Conservation (phyloP, 2,797 vertebrate genomes). For the Enteromius treurensis region DNA sequence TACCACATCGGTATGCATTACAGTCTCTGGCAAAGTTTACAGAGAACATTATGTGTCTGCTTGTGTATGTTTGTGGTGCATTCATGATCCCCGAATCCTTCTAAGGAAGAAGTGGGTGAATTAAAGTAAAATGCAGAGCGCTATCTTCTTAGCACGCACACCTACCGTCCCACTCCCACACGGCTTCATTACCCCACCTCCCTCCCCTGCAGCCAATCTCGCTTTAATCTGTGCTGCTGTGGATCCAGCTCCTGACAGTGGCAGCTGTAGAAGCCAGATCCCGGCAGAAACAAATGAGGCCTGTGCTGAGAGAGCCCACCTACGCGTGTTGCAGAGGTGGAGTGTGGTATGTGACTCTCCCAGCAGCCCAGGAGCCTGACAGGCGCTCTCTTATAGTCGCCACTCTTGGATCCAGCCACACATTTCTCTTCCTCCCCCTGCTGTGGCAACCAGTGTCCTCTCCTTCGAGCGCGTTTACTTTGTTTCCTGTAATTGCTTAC, state of each 20-base stretch:
- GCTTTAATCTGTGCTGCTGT: slow-evolving; percentile 38
- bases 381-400: slow-evolving; percentile 67
- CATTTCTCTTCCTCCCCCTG: slow-evolving; percentile 44
- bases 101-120: slow-evolving; percentile 37
- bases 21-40: slow-evolving; percentile 38
- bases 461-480: slow-evolving; percentile 5
- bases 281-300: slow-evolving; percentile 68
- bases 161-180: slow-evolving; percentile 54
- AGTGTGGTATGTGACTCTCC: slow-evolving; percentile 68
- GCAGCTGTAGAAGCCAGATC: slow-evolving; percentile 53
- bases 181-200: slow-evolving; percentile 33
- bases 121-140: slow-evolving; percentile 49
- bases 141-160: slow-evolving; percentile 43
- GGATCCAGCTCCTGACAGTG: slow-evolving; percentile 46
- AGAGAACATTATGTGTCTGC: slow-evolving; percentile 11
- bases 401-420: slow-evolving; percentile 49
- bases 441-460: slow-evolving; percentile 19
- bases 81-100: slow-evolving; percentile 29
- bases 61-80: slow-evolving; percentile 3
- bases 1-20: slow-evolving; percentile 36
- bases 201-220: slow-evolving; percentile 26
- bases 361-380: slow-evolving; percentile 71
- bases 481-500: slow-evolving; percentile 24
- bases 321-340: slow-evolving; percentile 84
- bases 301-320: slow-evolving; percentile 81